Base-by-base conservation (phyloP, 2,888 invertebrate species). In the Subacronicta megacephala region DNA sequence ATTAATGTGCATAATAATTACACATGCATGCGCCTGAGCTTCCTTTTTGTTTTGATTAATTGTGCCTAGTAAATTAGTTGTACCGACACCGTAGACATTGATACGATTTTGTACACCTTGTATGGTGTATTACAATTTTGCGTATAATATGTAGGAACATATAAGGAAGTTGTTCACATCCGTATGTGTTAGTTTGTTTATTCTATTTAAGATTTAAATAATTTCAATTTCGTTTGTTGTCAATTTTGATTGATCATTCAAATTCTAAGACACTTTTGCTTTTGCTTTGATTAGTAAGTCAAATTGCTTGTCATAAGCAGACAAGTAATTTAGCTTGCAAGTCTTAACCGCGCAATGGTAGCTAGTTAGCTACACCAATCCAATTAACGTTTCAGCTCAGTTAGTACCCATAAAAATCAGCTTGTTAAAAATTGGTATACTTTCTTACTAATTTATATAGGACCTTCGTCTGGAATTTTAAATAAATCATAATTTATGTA, bases 1-100 rank as follows among this genome's bases (percentile, higher is more conserved):
- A 94, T 94, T 92, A 93, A 93, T 93, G 93, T 93, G 92, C 92
- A 93, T 93, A 93, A 91, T 93, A 93, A 94, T 92, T 90, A 92
- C 86, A 88, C 88, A 82, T 89, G 89, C 88, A 90, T 89, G 85
- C 84, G 85, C 90, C 83, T 89, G 89, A 87, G 93, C 93, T 93
- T 93, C 93, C 93, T 90, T 92, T 93, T 89, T 87, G 87, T 85
- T 88, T 85, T 94, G 93, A 94, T 94, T 93, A 93, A 93, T 93
- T 90, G 80, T 80, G 72, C 74, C 79, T 81, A 84, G 88, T 83
- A 89, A 91, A 90, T 92, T 90, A 89, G 87, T 85, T 88, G 58
- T 73, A 76, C 54, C 79, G 81, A 84, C 82, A 87, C 80, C 78
- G 71, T 80, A 68, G 72, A 72, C 46, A 65, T 55, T 76, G 63